Conservation (phyloP, 2,888 invertebrate genomes). For the Tineola bisselliella region DNA sequence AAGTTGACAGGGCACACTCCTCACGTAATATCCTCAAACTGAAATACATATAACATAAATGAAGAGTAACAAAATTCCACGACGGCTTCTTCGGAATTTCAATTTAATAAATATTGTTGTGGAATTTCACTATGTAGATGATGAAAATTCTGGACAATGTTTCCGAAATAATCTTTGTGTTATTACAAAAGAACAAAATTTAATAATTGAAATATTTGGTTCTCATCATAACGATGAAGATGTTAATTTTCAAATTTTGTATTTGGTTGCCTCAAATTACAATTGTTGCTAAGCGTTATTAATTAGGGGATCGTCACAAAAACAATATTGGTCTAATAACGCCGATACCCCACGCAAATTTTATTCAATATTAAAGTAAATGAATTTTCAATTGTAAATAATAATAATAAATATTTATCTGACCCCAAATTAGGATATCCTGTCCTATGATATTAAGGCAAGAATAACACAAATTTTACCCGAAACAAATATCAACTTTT, state of each 20-base stretch:
- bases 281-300: neutral
- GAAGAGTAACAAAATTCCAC: neutral
- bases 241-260: neutral
- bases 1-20: too few relatives aligned
- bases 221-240: neutral
- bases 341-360: neutral
- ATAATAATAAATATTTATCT: too few relatives aligned
- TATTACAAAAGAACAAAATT: neutral
- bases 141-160: neutral
- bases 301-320: neutral
- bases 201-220: neutral
- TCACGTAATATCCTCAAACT: too few relatives aligned
- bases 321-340: neutral
- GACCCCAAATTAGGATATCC: too few relatives aligned
- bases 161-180: neutral
- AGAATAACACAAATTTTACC: too few relatives aligned
- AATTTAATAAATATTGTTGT: neutral
- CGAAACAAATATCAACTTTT: too few relatives aligned
- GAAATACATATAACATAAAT: neutral
- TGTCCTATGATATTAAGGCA: too few relatives aligned
- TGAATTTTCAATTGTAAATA: too few relatives aligned
- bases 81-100: neutral
- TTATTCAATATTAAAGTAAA: too few relatives aligned
- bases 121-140: neutral
- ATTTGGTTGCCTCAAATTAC: neutral